phyloP scores from a whole-genome alignment of 2,888 invertebrate species.

The Polylopha cassiicola region DNA sequence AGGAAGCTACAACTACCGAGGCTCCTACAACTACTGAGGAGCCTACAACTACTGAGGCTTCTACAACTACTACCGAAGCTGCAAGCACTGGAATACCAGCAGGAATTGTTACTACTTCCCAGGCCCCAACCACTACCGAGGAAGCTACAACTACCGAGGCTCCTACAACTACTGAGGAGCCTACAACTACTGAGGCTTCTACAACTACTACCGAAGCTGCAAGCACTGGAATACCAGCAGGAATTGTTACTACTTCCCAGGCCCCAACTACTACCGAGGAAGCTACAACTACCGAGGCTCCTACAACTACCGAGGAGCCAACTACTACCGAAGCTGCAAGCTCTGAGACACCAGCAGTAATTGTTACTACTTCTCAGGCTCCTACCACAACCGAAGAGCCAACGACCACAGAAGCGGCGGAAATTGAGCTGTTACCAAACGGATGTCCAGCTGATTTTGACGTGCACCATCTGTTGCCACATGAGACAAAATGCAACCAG shows the following conservation, averaged over 20 bases:
- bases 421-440: conserved; percentile 26
- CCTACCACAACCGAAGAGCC: conserved; percentile 12
- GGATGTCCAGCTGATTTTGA: conserved; percentile 35
- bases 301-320: conserved; percentile 18
- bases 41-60: conserved; percentile 9
- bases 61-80: conserved; percentile 21
- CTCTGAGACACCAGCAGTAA: neutral
- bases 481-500: conserved; percentile 33
- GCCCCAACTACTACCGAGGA: conserved; percentile 15
- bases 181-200: conserved; percentile 13
- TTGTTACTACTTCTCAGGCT: conserved; percentile 12
- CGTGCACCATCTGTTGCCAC: conserved; percentile 34
- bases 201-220: conserved; percentile 9
- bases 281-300: conserved; percentile 10
- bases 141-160: conserved; percentile 11
- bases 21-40: conserved; percentile 18
- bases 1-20: conserved; percentile 8
- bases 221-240: neutral
- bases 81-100: conserved; percentile 25
- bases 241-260: conserved; percentile 13
- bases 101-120: conserved; percentile 20
- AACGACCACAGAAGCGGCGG: conserved; percentile 1
- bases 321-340: conserved; percentile 12
- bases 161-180: conserved; percentile 18
- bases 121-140: conserved; percentile 7